Conservation (phyloP, 1,140 invertebrate species). For the Plectrocnemia conspersa region DNA sequence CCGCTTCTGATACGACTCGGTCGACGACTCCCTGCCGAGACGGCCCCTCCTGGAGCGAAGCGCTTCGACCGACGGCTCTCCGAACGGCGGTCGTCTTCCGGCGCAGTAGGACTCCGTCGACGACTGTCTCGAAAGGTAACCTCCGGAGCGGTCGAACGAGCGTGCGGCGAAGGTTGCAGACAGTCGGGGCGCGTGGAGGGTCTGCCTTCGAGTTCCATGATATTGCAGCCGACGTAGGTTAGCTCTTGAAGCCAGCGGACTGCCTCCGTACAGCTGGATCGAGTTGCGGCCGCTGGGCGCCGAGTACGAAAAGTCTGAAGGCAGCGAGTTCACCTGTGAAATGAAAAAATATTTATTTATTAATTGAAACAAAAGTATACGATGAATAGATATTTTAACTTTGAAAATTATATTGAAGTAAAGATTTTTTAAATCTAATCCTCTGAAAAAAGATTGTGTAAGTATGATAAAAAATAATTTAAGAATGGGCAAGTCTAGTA, state of each 20-base stretch:
- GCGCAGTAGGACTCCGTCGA: conserved; percentile 31
- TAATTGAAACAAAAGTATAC: too few relatives aligned
- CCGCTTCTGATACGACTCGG: conserved; percentile 40
- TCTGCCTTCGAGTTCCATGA: conserved; percentile 39
- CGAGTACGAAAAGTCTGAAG: conserved; percentile 66
- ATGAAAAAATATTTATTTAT: conserved; percentile 32
- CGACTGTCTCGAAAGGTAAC: conserved; percentile 26
- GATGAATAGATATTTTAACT: too few relatives aligned
- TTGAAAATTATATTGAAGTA: too few relatives aligned
- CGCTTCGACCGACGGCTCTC: conserved; percentile 33
- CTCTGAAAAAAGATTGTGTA: too few relatives aligned
- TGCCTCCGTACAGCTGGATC: conserved; percentile 29
- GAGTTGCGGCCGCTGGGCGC: conserved; percentile 47
- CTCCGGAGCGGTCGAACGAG: conserved; percentile 28
- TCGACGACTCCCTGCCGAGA: conserved; percentile 46
- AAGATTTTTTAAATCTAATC: too few relatives aligned
- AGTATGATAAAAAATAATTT: too few relatives aligned
- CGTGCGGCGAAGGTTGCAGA: conserved; percentile 24
- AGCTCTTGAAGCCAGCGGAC: conserved; percentile 25
- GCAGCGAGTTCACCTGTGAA: conserved; percentile 60
- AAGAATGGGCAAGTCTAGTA: too few relatives aligned
- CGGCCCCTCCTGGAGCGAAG: conserved; percentile 41
- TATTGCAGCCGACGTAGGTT: conserved; percentile 30
- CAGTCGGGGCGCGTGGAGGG: conserved; percentile 31
- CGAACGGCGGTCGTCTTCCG: conserved; percentile 21